A percentile compares a stretch with the other conserved stretches of the same genome.
Evolutionary conservation across 30 jellyfish, hydroid and myxozoan species (phyloP).

Genomic region (Hydractinia echinata): DNA sequence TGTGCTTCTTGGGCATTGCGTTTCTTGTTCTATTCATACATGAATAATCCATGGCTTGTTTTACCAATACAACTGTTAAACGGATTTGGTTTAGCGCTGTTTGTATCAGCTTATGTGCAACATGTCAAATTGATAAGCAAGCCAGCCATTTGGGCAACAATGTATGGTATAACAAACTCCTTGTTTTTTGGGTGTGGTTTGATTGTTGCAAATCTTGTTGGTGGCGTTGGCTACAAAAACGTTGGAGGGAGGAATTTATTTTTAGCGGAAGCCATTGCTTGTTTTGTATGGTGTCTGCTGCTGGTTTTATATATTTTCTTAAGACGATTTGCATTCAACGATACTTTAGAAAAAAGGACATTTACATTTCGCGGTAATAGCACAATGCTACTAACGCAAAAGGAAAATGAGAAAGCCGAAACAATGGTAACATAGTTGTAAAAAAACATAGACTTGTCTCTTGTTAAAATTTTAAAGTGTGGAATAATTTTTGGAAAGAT

Average conservation of each 20-base stretch:
- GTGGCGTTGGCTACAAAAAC: constrained; percentile 50
- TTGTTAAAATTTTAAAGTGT: too few relatives aligned
- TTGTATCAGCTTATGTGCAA: constrained; percentile 60
- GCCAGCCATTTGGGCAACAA: constrained; percentile 46
- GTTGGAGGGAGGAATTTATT: constrained; percentile 49
- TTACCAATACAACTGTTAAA: constrained; percentile 61
- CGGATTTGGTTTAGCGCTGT: constrained; percentile 60
- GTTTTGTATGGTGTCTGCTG: constrained; percentile 7
- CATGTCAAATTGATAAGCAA: constrained; percentile 48
- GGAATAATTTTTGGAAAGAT: too few relatives aligned
- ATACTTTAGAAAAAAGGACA: too few relatives aligned
- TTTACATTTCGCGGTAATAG: too few relatives aligned
- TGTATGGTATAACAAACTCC: constrained; percentile 53
- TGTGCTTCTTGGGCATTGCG: constrained; percentile 33
- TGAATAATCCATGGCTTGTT: constrained; percentile 57
- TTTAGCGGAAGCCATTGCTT: background rate
- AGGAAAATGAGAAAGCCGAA: too few relatives aligned
- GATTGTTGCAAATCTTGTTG: constrained; percentile 46
- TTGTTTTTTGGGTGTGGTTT: constrained; percentile 54
- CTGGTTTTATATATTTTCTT: too few relatives aligned
- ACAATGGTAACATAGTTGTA: too few relatives aligned
- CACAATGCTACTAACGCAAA: too few relatives aligned
- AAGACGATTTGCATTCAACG: too few relatives aligned
- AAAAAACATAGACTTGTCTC: too few relatives aligned
- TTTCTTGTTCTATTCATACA: constrained; percentile 38